Evolutionary conservation across 64 coral and sea anemone genomes (phyloP).

Genomic region (Stichodactyla mertensii): DNA sequence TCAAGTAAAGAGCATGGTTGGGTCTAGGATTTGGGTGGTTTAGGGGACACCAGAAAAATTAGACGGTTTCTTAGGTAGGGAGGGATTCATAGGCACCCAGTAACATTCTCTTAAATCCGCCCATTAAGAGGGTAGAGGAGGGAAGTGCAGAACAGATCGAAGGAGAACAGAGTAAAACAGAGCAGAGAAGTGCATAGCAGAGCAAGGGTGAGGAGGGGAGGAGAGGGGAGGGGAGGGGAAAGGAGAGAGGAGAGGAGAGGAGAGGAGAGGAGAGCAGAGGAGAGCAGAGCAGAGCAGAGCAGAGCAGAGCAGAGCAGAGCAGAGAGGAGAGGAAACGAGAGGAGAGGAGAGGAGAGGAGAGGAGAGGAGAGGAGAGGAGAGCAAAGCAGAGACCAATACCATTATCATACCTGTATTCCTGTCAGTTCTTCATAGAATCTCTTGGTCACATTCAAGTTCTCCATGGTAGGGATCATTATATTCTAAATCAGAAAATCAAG

Average conservation of each 20-base stretch:
- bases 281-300: background rate
- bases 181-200: too few relatives aligned
- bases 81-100: too few relatives aligned
- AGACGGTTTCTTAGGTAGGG: too few relatives aligned
- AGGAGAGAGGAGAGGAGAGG: background rate
- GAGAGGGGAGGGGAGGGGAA: too few relatives aligned
- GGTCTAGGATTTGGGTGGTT: too few relatives aligned
- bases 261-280: background rate
- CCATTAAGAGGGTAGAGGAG: too few relatives aligned
- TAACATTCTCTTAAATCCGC: too few relatives aligned
- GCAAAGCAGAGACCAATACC: background rate
- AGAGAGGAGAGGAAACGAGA: background rate
- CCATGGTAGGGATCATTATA: constrained; percentile 96
- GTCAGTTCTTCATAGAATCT: constrained; percentile 89
- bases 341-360: background rate
- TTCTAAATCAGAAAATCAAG: constrained; percentile 41
- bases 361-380: background rate
- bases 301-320: background rate
- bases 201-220: too few relatives aligned
- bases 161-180: too few relatives aligned
- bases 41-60: too few relatives aligned
- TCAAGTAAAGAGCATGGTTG: too few relatives aligned
- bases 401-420: constrained; percentile 75
- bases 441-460: constrained; percentile 81
- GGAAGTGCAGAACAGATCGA: too few relatives aligned